These are phyloP conservation scores for Galaxias olidus DNA, from an alignment of 2,797 vertebrate species.

Conservation along the genomic window DNA sequence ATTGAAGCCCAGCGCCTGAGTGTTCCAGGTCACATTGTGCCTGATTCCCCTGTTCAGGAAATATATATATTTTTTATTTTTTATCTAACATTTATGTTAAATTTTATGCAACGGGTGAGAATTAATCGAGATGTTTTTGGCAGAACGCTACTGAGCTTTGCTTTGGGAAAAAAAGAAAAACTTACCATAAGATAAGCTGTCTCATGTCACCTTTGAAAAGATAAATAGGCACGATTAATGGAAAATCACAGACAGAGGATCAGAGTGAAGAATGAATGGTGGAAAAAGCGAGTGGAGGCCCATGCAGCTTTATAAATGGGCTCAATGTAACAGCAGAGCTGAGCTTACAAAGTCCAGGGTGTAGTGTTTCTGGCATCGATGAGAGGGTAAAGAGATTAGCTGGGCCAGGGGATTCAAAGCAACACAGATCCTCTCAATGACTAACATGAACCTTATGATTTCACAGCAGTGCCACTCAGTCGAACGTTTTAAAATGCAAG, in stretches of 20 bases:
- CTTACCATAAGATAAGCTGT: slow-evolving; percentile 87
- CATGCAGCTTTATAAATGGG: slow-evolving; percentile 41
- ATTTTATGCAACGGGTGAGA: neutral
- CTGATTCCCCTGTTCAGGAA: slow-evolving; percentile 78
- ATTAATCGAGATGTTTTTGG: too few relatives aligned
- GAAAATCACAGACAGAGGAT: slow-evolving; percentile 60
- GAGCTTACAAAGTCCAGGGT: slow-evolving; percentile 64
- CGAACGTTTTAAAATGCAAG: slow-evolving; percentile 24
- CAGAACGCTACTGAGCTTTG: neutral
- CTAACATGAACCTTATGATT: slow-evolving; percentile 62
- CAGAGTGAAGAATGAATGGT: slow-evolving; percentile 32
- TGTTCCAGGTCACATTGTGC: slow-evolving; percentile 88
- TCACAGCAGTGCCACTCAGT: slow-evolving; percentile 62
- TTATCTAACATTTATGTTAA: neutral
- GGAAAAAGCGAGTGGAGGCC: slow-evolving; percentile 50
- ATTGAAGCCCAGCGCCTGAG: slow-evolving; percentile 78
- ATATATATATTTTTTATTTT: too few relatives aligned
- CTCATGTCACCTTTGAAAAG: slow-evolving; percentile 80
- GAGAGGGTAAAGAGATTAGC: slow-evolving; percentile 70
- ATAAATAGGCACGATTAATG: slow-evolving; percentile 39
- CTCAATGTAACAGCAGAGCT: slow-evolving; percentile 63
- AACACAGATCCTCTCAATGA: slow-evolving; percentile 63
- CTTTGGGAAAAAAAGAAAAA: slow-evolving; percentile 9
- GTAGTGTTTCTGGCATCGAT: slow-evolving; percentile 76
- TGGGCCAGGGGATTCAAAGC: slow-evolving; percentile 47